phyloP scores from a whole-genome alignment of 2,888 invertebrate species.

The Eudiplozoon nipponicum region DNA sequence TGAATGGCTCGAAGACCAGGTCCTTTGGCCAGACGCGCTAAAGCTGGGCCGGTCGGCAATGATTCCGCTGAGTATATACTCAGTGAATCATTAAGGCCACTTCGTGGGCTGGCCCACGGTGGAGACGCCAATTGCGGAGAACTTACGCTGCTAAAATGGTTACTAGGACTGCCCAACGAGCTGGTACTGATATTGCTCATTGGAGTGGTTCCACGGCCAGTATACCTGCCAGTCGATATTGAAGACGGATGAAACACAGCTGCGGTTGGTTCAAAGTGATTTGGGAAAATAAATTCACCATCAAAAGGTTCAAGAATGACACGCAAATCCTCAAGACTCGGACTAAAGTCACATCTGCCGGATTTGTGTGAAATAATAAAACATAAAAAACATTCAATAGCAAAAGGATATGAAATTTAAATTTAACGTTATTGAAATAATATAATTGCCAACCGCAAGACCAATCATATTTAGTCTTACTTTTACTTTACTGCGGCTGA shows the following conservation, averaged over 20 bases:
- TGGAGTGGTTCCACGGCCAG: no score
- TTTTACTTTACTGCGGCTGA: no score
- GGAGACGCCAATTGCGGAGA: neutral
- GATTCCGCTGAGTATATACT: neutral
- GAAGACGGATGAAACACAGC: conserved; percentile 25
- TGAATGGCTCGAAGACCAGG: neutral
- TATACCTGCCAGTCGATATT: no score
- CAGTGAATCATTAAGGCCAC: neutral
- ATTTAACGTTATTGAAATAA: no score
- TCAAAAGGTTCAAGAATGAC: conserved; percentile 36
- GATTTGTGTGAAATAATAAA: no score
- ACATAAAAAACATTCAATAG: no score
- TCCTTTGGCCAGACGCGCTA: neutral
- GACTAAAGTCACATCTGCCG: conserved; percentile 40
- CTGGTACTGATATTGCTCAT: neutral
- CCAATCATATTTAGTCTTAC: no score
- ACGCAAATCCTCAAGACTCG: conserved; percentile 41
- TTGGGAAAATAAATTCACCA: conserved; percentile 38
- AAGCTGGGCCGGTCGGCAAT: neutral
- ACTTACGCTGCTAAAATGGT: no score
- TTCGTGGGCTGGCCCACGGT: neutral
- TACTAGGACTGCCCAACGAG: neutral
- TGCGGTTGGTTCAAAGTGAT: conserved; percentile 46
- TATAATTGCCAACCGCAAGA: no score
- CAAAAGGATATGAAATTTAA: no score